Evolutionary conservation across 2,113 vertebrate genomes (phyloP).

Genomic region (Pantherophis guttatus): DNA sequence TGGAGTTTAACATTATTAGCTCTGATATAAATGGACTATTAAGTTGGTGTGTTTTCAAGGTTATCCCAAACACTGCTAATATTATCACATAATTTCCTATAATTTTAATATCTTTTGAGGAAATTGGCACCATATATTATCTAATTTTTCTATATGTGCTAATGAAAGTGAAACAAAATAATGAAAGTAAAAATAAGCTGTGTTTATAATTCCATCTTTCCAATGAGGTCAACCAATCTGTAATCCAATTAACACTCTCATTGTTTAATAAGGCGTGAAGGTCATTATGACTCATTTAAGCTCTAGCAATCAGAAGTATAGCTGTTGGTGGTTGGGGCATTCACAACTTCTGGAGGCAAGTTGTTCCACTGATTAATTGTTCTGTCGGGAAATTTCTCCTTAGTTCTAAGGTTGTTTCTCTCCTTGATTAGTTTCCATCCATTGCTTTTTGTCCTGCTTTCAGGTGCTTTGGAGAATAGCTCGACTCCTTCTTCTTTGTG

Average conservation of each 20-base stretch:
- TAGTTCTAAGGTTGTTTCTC: too few species aligned
- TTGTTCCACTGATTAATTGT: too few species aligned
- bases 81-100: neutral
- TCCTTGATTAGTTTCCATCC: too few species aligned
- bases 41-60: neutral
- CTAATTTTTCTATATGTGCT: neutral
- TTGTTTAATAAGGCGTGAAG: slow-evolving; percentile 10
- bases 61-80: neutral
- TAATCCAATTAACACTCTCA: slow-evolving; percentile 11
- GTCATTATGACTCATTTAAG: neutral
- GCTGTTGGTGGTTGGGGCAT: neutral
- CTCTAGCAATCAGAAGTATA: neutral
- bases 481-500: too few species aligned
- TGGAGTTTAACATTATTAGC: neutral
- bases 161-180: neutral
- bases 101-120: neutral
- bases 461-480: too few species aligned
- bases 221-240: neutral
- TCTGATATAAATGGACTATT: neutral
- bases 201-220: neutral
- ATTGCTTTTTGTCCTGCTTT: too few species aligned
- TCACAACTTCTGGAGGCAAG: too few species aligned
- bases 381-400: too few species aligned
- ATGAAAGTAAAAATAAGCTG: neutral
- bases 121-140: neutral